Base-by-base conservation (phyloP, 2,888 invertebrate species). In the Leptinotarsa tumamoca region DNA sequence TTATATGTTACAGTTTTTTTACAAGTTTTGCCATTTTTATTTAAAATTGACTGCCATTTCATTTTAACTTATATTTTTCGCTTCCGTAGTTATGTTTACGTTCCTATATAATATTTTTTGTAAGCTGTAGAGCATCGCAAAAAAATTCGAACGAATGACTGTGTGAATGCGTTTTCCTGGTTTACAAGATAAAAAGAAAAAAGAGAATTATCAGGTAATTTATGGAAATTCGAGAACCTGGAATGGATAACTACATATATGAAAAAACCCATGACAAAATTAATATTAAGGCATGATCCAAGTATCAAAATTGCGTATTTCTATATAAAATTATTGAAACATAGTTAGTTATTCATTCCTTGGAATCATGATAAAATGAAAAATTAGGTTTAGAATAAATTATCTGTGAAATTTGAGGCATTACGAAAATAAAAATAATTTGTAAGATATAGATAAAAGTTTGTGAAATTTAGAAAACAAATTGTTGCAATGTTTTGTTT, bases 21-120 rank as follows among this genome's bases (percentile, higher is more conserved):
- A 83, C 80, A 81, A 78, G 82, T 52, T 86, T 85, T 85, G 84
- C 86, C 84, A 85, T 86, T 85, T 43, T 82, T 82, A 78, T 82
- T 83, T 81, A 78, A 83, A 82, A 83, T 84, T 82, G 86, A 86
- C 86, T 86, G 86, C 86, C 86, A 86, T 86, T 86, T 85, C 81
- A 81, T 83, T 82, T 82, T 85, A 85, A 85, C 81, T 85, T 83
- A 85, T 85, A 81, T 78, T 79, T 80, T 80, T 79, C 78, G 84
- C 84, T 85, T 85, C 83, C 82, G 78, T 85, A 84, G 83, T 83
- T 83, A 83, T 76, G 78, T 84, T 85, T 86, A 86, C 85, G 86
- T 86, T 86, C 86, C 86, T 86, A 86, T 85, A 82, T 80, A 76
- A 79, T 78, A 76, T 77, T 77, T 80, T 84, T 82, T 81, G 81